Evolutionary conservation across 2,113 vertebrate genomes (phyloP).

Genomic region (Bostrychus sinensis): DNA sequence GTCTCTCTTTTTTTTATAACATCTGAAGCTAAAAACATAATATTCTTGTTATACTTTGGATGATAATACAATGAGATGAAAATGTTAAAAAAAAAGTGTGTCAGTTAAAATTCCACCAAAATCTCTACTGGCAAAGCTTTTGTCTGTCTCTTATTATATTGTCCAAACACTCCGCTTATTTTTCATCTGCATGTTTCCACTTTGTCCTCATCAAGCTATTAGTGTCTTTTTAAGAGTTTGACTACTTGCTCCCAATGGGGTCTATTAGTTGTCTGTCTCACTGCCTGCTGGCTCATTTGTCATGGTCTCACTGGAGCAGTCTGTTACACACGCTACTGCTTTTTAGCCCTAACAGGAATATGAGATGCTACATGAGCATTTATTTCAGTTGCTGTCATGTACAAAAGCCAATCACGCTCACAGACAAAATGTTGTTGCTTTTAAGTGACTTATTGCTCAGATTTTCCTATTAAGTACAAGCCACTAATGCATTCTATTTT

Average conservation of each 20-base stretch:
- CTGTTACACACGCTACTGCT: constrained; percentile 60
- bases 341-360: constrained; percentile 34
- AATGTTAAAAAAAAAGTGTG: not conserved
- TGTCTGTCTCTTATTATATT: not conserved
- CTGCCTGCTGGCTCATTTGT: constrained; percentile 70
- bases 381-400: constrained; percentile 17
- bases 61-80: not conserved
- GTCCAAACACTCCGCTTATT: not conserved
- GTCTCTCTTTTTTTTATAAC: too few species aligned
- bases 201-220: constrained; percentile 51
- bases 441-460: not conserved
- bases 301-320: constrained; percentile 49
- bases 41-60: too few species aligned
- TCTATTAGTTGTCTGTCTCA: constrained; percentile 71
- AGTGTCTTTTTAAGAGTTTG: constrained; percentile 54
- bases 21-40: too few species aligned
- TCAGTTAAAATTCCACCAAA: not conserved
- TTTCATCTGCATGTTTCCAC: constrained; percentile 34
- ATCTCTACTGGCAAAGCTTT: not conserved
- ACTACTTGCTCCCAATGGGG: constrained; percentile 56
- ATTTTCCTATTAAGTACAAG: not conserved
- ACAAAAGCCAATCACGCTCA: constrained; percentile 7
- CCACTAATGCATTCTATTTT: not conserved
- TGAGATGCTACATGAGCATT: constrained; percentile 24
- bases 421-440: not conserved